Evolutionary conservation across 1,140 invertebrate genomes (phyloP).

Genomic region (Eriosoma lanigerum): DNA sequence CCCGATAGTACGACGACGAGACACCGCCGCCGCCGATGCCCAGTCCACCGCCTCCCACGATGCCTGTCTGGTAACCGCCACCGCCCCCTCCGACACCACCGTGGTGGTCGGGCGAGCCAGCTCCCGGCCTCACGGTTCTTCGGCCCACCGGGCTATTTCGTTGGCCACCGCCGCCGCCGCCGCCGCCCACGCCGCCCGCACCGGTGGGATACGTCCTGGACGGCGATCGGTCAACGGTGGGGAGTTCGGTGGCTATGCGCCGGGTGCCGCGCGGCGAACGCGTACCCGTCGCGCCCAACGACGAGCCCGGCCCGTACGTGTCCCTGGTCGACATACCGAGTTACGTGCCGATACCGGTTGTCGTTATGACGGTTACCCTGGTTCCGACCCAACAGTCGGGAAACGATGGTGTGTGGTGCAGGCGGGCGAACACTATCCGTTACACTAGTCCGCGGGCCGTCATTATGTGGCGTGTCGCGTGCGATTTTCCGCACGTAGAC

Average conservation of each 20-base stretch:
- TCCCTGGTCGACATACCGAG: constrained; percentile 60
- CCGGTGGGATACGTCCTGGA: constrained; percentile 67
- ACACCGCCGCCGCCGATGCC: constrained; percentile 56
- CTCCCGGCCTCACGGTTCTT: constrained; percentile 35
- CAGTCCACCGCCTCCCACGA: not conserved
- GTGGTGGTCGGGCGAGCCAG: constrained; percentile 44
- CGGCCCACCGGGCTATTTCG: constrained; percentile 64
- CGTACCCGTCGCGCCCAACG: constrained; percentile 62
- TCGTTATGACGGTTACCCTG: not conserved
- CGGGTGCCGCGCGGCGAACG: constrained; percentile 67
- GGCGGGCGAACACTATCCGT: not conserved
- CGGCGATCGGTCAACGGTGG: constrained; percentile 82
- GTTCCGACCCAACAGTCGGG: not conserved
- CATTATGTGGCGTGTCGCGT: not conserved
- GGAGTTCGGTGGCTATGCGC: constrained; percentile 67
- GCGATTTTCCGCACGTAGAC: not conserved
- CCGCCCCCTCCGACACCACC: not conserved
- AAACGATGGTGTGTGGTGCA: no score
- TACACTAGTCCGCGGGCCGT: not conserved
- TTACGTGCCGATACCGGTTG: not conserved
- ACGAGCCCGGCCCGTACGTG: constrained; percentile 66
- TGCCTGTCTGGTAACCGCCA: constrained; percentile 22
- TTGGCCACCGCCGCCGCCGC: constrained; percentile 58
- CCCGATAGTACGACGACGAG: constrained; percentile 65
- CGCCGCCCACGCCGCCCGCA: constrained; percentile 58